Evolutionary conservation across 2,113 vertebrate species (phyloP).

Genomic region (Calypte anna): DNA sequence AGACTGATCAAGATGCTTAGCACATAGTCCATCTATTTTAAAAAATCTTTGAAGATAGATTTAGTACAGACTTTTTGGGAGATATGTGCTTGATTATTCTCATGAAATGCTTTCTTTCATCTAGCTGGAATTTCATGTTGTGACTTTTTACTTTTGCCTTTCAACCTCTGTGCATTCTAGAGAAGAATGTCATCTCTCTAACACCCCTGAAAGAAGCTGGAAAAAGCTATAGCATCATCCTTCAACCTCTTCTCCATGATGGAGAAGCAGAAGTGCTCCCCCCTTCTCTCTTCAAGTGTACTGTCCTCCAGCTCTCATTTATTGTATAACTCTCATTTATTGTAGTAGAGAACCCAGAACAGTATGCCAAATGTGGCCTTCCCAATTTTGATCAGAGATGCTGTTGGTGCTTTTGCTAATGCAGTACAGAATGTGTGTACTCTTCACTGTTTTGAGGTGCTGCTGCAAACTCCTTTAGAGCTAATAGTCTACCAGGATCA

Average conservation of each 20-base stretch:
- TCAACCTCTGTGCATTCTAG: not conserved
- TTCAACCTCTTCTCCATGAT: not conserved
- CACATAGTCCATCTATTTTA: not conserved
- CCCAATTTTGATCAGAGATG: not conserved
- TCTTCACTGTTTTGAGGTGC: not conserved
- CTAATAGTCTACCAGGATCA: not conserved
- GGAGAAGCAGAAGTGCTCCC: not conserved
- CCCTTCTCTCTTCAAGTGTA: not conserved
- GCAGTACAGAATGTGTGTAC: not conserved
- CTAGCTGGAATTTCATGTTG: not conserved
- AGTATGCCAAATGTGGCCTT: not conserved
- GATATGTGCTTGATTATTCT: not conserved
- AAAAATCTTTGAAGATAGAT: not conserved
- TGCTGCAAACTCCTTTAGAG: accelerated
- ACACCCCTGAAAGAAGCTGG: not conserved
- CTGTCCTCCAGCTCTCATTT: not conserved
- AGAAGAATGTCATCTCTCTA: not conserved
- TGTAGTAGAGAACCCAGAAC: not conserved
- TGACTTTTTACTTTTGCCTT: not conserved
- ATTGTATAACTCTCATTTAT: not conserved
- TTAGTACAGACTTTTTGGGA: not conserved
- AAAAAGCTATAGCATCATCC: not conserved
- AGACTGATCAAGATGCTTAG: not conserved
- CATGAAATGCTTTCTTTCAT: not conserved
- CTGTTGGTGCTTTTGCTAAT: not conserved